Base-by-base conservation (phyloP, 2,113 vertebrate genomes). In the Ciconia stormi region DNA sequence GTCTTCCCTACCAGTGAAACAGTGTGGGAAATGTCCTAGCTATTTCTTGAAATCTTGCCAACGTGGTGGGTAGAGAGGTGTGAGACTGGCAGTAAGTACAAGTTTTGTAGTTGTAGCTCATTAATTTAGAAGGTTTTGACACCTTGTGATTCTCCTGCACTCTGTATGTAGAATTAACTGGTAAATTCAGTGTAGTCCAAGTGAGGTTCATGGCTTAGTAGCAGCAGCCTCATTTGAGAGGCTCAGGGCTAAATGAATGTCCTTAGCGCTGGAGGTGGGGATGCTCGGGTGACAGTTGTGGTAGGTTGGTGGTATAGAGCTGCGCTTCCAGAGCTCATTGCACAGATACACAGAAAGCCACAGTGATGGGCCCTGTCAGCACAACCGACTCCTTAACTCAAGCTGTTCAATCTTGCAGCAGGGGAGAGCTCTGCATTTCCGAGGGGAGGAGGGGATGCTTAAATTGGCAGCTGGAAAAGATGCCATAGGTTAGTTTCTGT, bases 401-500 rank as follows among this genome's bases (percentile, higher is more conserved):
- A 93, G 53, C 55, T 96, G 44, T 13, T 89, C 36, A 50, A 23
- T 40, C 26, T 16, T 59, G 58, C 82, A 87, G 85, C 77, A 87
- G 58, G 58, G 46, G 49, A 81, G 67, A 56, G 42, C 76, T 94
- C 58, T 90, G 93, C 8, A 6, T 84, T 93, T 92, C 42, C 3
- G 1, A 32, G 23, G 11, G 42, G 62, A 84, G 81, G 69, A 73
- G 46, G 86, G n/a, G 26, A 72, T 32, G 55, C 79, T 92, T 87
- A 84, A 88, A 95, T 56, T 95, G 94, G 95, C 97, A 97, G 95
- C 92, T 97, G 88, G 89, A 96, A 96, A 94, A 93, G 87, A 92
- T 87, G 94, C 89, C 83, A n/a, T 95, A 97, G 97, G 95, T 97
- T 98, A 97, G 81, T 81, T 96, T 77, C 93, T 95, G 55, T 93